Base-by-base conservation (phyloP, 2,113 vertebrate species). In the Monarcha castaneiventris region DNA sequence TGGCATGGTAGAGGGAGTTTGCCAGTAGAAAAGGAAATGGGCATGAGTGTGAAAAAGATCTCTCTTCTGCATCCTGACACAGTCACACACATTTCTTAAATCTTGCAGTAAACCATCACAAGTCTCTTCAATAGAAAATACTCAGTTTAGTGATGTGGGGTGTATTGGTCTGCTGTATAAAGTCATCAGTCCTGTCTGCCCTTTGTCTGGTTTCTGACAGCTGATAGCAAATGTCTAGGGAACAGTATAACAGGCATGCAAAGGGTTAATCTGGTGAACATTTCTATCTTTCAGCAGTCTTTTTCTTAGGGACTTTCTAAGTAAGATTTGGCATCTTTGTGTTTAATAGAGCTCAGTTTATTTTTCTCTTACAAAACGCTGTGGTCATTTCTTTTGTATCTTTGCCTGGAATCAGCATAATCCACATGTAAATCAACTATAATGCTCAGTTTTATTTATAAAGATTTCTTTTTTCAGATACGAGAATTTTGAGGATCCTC, bases 401-500 rank as follows among this genome's bases (percentile, higher is more conserved):
- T 39, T 76, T 92, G 4, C 23, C 26, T 87, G 12, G 23, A 58
- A 10, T 54, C 72, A 78, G 8, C 33, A 21, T 64, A 84, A 67
- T 54, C 6, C 19, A 32, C 11, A 17, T 71, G 37, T 64, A 37
- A 80, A 73, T 54, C 26, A 73, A 13, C 46, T 56, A 4, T 46
- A 73, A 64, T 84, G 67, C 81, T 87, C 21, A 39, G 20, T n/a
- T 96, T 2, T 85, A 44, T 82, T 91, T 56, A 39, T 72, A 76
- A 35, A 90, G 16, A 30, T 71, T 49, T 81, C 4, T 64, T 32
- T 58, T 87, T 92, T 56, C 56, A 99, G 99, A 92, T 99, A 99
- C 15, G 99, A 99, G 87, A 99, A 98, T 93, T 99, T 99, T 27
- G 99, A 99, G 94, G 99, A 99, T 97, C 99, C 99, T 6, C 98